phyloP scores from a whole-genome alignment of 2,797 vertebrate species.

The Sarcoramphus papa region DNA sequence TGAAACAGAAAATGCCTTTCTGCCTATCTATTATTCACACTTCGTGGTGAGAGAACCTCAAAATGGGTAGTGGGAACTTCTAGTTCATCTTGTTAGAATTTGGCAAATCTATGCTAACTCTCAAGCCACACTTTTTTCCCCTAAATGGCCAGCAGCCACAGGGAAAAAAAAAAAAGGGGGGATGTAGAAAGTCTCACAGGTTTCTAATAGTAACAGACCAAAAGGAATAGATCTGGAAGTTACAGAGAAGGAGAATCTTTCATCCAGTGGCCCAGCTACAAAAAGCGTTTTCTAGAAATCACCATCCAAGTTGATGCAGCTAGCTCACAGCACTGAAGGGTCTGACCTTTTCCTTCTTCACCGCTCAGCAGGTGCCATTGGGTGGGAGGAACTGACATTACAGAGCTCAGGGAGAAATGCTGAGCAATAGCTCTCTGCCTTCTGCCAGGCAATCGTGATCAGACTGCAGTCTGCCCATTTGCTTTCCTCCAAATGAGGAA shows the following conservation, averaged over 20 bases:
- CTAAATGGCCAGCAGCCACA: neutral
- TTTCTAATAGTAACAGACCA: neutral
- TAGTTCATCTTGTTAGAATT: neutral
- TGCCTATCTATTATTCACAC: neutral
- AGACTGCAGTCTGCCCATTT: neutral
- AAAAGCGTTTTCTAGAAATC: neutral
- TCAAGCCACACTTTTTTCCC: neutral
- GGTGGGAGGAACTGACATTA: neutral
- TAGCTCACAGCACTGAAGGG: accelerated
- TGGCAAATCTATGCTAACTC: neutral
- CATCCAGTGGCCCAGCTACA: neutral
- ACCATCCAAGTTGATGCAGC: neutral
- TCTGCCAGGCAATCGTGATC: neutral
- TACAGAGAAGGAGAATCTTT: neutral
- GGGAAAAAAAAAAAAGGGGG: neutral
- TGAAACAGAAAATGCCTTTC: neutral
- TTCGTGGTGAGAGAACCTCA: neutral
- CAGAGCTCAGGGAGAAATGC: neutral
- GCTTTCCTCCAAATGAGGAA: neutral
- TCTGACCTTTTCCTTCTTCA: neutral
- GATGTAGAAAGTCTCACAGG: neutral
- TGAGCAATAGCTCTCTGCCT: slow-evolving; percentile 28
- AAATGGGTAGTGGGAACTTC: neutral
- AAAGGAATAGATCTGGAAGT: neutral
- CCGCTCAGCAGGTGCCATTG: neutral